phyloP scores from a whole-genome alignment of 1,140 invertebrate genomes.

The Tetraneura akinire region DNA sequence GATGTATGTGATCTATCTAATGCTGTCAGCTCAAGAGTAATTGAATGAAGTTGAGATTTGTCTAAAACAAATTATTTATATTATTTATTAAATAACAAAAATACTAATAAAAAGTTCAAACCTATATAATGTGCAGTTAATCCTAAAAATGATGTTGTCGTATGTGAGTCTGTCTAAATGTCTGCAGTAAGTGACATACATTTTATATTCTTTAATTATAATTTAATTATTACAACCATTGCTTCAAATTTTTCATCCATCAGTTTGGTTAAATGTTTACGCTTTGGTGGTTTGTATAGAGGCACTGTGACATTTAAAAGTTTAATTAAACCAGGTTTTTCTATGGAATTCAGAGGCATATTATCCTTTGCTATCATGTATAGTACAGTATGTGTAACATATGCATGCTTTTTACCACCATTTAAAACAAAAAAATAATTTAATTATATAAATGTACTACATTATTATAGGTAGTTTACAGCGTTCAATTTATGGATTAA shows the following conservation, averaged over 20 bases:
- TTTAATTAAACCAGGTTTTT: not conserved
- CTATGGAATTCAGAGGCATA: not conserved
- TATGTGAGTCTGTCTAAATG: not conserved
- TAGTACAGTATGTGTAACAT: not conserved
- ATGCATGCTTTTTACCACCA: not conserved
- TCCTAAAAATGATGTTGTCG: not conserved
- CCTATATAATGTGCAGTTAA: not conserved
- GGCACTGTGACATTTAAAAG: not conserved
- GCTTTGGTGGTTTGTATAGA: not conserved
- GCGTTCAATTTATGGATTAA: not conserved
- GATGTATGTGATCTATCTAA: not conserved
- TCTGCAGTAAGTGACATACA: not conserved
- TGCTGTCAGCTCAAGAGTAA: not conserved
- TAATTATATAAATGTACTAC: too few species aligned
- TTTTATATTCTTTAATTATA: not conserved
- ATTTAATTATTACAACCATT: not conserved
- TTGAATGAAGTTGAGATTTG: not conserved
- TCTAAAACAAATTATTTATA: not conserved
- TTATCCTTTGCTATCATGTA: constrained; percentile 1
- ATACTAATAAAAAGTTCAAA: not conserved
- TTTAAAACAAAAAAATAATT: not conserved
- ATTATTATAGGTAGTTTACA: too few species aligned
- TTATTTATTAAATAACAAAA: not conserved
- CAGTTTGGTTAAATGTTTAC: not conserved
- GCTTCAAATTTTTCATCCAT: constrained; percentile 5